Base-by-base conservation (phyloP, 2,797 vertebrate species). In the Euphonia xanthogaster region DNA sequence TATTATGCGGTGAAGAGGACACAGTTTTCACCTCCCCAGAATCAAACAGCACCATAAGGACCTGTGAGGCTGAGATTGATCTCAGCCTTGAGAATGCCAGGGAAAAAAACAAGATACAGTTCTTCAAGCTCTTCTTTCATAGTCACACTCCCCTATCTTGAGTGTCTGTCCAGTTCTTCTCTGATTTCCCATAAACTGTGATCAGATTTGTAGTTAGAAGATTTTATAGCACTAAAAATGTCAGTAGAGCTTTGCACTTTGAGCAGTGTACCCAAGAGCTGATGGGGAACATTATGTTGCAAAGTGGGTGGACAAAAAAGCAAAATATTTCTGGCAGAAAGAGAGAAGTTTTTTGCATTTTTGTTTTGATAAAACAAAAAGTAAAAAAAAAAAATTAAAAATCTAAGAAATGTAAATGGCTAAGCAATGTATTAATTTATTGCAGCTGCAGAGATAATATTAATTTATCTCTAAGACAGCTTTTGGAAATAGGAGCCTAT, bases 291-390 rank as follows among this genome's bases (percentile, higher is more conserved):
- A 22, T 47, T 65, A 3, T 7, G 2, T 27, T 30, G 17, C 15
- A 45, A 31, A 51, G 27, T 42, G 19, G 16, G 6, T 37, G 24
- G 33, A 31, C 11, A 63, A 50, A 63, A 84, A 50, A 11, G 8
- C 16, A 31, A 83, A 57, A 39, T 72, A 22, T 65, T 80, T 86
- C 57, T 82, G 50, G 24, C 10, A 54, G 44, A 58, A 47, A 35
- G 30, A 23, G 2, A 45, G 24, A 24, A 54, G 1, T 3, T 6
- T 22, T 6, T 14, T 25, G 2, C 0, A 5, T 37, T 72, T 84
- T 76, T 60, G 3, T 42, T 86, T 54, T 62, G 27, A 54, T 50
- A 40, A 62, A 54, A 58, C 3, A 61, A 60, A 54, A 68, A 51
- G 0, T 14, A 24, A 73, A 48, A 57, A 21, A 73, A 53, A 57